Conservation (phyloP, 2,888 invertebrate species). For the Trachelus iudaicus region DNA sequence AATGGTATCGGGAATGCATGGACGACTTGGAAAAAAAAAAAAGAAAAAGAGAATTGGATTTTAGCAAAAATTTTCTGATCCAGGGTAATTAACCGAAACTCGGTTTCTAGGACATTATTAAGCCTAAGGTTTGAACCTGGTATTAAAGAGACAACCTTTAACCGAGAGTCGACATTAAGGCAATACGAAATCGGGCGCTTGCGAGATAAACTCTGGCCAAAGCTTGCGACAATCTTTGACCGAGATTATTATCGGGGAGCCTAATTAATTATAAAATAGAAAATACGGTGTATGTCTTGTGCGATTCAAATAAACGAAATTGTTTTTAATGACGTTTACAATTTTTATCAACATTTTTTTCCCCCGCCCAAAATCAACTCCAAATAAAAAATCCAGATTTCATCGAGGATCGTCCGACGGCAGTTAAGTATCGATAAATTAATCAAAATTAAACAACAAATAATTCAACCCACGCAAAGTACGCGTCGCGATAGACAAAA, state of each 20-base stretch:
- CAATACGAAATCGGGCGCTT: conserved; percentile 56
- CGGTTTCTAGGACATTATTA: conserved; percentile 40
- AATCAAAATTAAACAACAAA: neutral
- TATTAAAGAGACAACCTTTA: conserved; percentile 41
- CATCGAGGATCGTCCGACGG: neutral
- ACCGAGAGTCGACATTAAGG: conserved; percentile 61
- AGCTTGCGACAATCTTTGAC: conserved; percentile 44
- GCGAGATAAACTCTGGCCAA: conserved; percentile 44
- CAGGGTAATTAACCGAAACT: conserved; percentile 62
- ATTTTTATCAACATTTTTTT: neutral
- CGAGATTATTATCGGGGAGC: conserved; percentile 42
- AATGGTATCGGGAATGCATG: neutral
- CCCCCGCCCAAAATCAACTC: neutral
- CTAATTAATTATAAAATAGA: conserved; percentile 62
- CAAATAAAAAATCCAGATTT: neutral
- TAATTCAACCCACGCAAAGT: neutral
- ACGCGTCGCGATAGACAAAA: neutral
- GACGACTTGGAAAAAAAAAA: conserved; percentile 24
- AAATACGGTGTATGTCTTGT: conserved; percentile 66
- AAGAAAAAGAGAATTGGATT: conserved; percentile 51
- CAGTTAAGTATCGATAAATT: neutral
- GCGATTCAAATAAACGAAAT: conserved; percentile 66
- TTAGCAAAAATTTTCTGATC: conserved; percentile 60
- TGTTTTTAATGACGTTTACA: conserved; percentile 60
- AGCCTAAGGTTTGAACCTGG: conserved; percentile 29